Evolutionary conservation across 2,888 invertebrate species (phyloP), one percentile per base, ranked within the genome.

Genomic region (Strigamia transsilvanica): DNA sequence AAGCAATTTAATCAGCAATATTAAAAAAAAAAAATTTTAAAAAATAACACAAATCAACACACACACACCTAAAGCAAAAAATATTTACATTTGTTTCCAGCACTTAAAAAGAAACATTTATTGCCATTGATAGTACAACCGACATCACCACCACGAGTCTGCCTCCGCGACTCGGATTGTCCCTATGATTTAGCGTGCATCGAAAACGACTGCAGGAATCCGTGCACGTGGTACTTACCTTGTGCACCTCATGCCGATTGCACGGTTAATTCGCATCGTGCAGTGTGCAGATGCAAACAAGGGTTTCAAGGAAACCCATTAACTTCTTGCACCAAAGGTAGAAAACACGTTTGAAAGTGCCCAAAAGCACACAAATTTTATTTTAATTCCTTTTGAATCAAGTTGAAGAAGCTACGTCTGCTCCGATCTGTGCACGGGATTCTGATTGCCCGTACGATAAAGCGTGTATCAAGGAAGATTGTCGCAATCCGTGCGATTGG

Each of bases 201-300:
- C 85, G 93, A 94, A 86, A 91, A 92, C 83, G 92, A 94, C 86
- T 96, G 96, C 87, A 89, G 92, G 12, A 93, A 93, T 91, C 95
- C 96, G 10, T 96, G 96, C 86, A 73, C 27, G 9, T 91, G 91
- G 82, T 91, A 90, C 12, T 91, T 91, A 80, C 91, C 92, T 81
- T 96, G 96, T 87, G 96, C 96, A 78, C 91, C 92, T 79, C 96
- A 96, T 87, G 94, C 96, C 9, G 56, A 56, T 0, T 56, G 96
- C 86, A 91, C 92, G 86, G 95, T 95, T 3, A 91, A 93, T 82
- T 94, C 94, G 84, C 96, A 96, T 87, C 91, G 94, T 61, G 93
- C 94, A 73, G 91, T 96, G 4, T 97, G 97, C 87, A 91, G 94
- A 83, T 97, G 97, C 86, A 94, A 95, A 0, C 94, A 94, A 86